A percentile compares a stretch with the other conserved stretches of the same genome.
phyloP scores from a whole-genome alignment of 2,888 invertebrate species.

The Carabus problematicus region DNA sequence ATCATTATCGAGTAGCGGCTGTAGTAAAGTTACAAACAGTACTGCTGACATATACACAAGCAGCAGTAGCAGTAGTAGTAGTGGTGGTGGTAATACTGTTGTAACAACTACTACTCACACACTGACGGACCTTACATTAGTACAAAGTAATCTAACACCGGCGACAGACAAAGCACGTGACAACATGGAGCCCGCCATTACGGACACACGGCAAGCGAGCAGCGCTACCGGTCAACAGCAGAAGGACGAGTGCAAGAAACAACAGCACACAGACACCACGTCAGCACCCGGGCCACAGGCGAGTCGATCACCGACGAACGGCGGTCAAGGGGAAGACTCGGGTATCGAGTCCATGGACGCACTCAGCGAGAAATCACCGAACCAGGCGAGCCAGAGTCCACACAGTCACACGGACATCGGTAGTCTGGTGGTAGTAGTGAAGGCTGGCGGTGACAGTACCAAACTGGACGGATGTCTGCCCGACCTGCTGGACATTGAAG shows the following conservation, averaged over 20 bases:
- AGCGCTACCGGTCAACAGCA: too few relatives aligned
- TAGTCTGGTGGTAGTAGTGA: slow-evolving; percentile 49
- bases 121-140: too few relatives aligned
- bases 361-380: slow-evolving; percentile 89
- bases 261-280: background rate
- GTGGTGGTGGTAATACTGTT: slow-evolving; percentile 19
- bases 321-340: slow-evolving; percentile 81
- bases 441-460: slow-evolving; percentile 35
- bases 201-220: slow-evolving; percentile 24
- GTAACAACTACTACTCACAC: too few relatives aligned
- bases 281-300: slow-evolving; percentile 47
- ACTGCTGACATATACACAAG: slow-evolving; percentile 41
- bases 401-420: slow-evolving; percentile 61
- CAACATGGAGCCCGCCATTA: background rate
- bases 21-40: slow-evolving; percentile 45
- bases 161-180: too few relatives aligned
- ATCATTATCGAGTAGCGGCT: background rate
- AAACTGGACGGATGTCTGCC: slow-evolving; percentile 59
- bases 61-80: slow-evolving; percentile 28
- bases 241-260: slow-evolving; percentile 2
- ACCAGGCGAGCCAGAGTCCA: slow-evolving; percentile 81
- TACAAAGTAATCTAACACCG: too few relatives aligned
- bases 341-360: slow-evolving; percentile 95
- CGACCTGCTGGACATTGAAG: slow-evolving; percentile 71
- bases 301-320: slow-evolving; percentile 57